Base-by-base conservation (phyloP, 1,140 invertebrate species). In the Scylla paramamosain region DNA sequence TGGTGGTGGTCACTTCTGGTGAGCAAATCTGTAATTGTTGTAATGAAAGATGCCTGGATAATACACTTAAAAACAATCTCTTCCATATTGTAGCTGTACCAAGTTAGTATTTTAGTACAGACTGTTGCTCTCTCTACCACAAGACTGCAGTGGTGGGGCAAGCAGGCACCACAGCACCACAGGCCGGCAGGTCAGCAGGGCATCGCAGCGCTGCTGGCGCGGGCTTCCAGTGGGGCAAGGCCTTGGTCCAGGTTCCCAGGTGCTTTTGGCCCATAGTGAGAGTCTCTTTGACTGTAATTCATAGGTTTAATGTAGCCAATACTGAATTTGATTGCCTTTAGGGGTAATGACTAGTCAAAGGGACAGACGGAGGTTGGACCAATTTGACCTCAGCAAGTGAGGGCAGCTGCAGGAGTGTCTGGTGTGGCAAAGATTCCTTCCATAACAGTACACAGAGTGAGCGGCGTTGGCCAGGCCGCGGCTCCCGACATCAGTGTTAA, bases 371-470 rank as follows among this genome's bases (percentile, higher is more conserved):
- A 94, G 88, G n/a, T 90, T 94, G 93, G 93, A 94, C 93, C 93
- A 94, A 94, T 91, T 94, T 94, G 93, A 91, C 93, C 88, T 94
- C 90, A 90, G 90, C 93, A 88, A 67, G 59, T 90, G 93, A 90
- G 93, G 88, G 87, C 88, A 89, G 82, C 93, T 89, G 67, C 59
- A 94, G 77, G 82, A 90, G 93, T 94, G 93, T 94, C 93, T 84
- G 82, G 46, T 87, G 87, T 91, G 90, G 88, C 90, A 89, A 94
- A 94, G 87, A 94, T 94, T 94, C 93, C 93, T 94, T 94, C 93
- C 93, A 94, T 59, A 90, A 94, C 90, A 94, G 93, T 94, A 94
- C 87, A 91, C 46, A 59, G 93, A 90, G 93, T 94, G 82, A 94
- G 77, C 89, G 32, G 88, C 67, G 90, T 28, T n/a, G n/a, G 67